Conservation (phyloP, 1,140 invertebrate genomes). For the Papilio machaon region DNA sequence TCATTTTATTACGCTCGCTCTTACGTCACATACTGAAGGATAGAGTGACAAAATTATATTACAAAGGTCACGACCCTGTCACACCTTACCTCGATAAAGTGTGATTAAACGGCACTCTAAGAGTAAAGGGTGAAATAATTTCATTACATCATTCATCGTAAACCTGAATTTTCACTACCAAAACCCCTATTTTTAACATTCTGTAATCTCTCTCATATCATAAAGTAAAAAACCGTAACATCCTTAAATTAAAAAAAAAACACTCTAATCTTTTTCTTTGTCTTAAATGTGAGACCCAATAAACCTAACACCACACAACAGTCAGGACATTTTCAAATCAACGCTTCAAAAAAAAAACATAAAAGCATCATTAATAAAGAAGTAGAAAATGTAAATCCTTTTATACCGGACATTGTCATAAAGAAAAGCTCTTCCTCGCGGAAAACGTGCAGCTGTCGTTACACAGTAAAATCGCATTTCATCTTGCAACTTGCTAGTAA, state of each 20-base stretch:
- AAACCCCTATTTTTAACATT: background rate
- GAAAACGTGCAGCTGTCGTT: background rate
- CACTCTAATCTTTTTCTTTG: too few species aligned
- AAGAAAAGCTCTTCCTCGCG: background rate
- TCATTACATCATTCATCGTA: background rate
- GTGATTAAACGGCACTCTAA: slow-evolving; percentile 11
- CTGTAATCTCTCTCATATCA: background rate
- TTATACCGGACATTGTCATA: background rate
- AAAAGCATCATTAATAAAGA: background rate
- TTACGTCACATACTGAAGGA: background rate
- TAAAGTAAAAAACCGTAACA: too few species aligned
- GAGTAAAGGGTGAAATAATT: background rate
- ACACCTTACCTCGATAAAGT: background rate
- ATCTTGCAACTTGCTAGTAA: background rate
- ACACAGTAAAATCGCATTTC: background rate
- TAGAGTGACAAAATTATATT: background rate
- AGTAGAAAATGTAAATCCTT: background rate
- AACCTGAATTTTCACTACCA: background rate
- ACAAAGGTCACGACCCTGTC: slow-evolving; percentile 17
- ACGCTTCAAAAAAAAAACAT: background rate
- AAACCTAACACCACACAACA: background rate
- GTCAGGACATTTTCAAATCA: background rate
- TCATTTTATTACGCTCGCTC: background rate
- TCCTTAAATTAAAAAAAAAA: too few species aligned
- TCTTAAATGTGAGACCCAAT: too few species aligned